Percentiles rank a stretch among this genome's conserved stretches.
Evolutionary conservation across 2,113 vertebrate species (phyloP).

Genomic region (Phalacrocorax brasilianus): DNA sequence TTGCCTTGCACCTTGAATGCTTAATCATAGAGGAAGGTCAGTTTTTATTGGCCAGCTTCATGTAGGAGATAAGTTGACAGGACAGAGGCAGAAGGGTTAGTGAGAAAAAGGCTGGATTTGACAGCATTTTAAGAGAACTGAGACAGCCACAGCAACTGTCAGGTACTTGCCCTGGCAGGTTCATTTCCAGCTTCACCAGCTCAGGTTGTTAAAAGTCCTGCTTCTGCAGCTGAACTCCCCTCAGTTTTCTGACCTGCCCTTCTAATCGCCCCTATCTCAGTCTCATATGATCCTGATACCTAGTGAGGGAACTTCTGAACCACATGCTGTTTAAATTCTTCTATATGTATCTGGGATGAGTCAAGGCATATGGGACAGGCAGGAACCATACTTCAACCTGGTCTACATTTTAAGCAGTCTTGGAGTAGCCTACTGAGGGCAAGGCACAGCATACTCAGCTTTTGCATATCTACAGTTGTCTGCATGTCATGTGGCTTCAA

Average conservation of each 20-base stretch:
- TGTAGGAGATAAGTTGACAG: neutral
- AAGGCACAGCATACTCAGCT: neutral
- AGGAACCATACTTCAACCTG: neutral
- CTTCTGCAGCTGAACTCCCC: neutral
- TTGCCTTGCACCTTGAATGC: neutral
- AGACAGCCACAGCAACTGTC: neutral
- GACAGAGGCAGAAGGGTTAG: neutral
- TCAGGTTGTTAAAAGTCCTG: neutral
- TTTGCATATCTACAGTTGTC: neutral
- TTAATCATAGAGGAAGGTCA: neutral
- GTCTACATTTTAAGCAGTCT: neutral
- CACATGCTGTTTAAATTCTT: neutral
- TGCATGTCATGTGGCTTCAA: neutral
- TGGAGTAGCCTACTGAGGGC: neutral
- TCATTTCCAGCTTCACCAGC: neutral
- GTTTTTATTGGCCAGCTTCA: neutral
- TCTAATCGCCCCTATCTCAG: neutral
- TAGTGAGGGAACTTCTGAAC: neutral
- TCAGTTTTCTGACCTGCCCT: neutral
- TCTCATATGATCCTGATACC: accelerated
- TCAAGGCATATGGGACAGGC: neutral
- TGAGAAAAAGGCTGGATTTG: neutral
- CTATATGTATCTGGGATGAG: neutral
- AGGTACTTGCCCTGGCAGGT: neutral
- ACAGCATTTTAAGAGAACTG: neutral